A percentile compares a stretch with the other conserved stretches of the same genome.
phyloP scores from a whole-genome alignment of 1,140 invertebrate genomes.

The Acyrthosiphon pisum region DNA sequence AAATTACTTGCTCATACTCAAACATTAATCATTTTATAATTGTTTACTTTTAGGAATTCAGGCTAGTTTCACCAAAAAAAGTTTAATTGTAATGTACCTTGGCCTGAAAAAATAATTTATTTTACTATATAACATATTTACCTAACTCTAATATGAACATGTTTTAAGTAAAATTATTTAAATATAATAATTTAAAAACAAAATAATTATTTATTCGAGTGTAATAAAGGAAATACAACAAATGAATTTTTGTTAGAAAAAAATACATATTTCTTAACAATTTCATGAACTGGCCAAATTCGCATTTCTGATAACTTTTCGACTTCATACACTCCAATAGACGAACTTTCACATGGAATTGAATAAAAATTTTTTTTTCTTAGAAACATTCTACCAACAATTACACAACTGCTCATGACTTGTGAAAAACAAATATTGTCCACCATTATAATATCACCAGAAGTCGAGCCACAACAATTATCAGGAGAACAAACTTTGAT shows the following conservation, averaged over 20 bases:
- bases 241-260: neutral
- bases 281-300: neutral
- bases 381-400: conserved; percentile 10
- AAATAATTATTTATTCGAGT: neutral
- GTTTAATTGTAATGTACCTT: too few relatives aligned
- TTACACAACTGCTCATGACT: neutral
- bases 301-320: neutral
- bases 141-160: too few relatives aligned
- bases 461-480: neutral
- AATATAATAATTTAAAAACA: too few relatives aligned
- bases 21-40: too few relatives aligned
- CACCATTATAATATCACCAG: neutral
- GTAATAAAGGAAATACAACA: neutral
- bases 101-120: too few relatives aligned
- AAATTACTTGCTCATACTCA: too few relatives aligned
- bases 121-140: too few relatives aligned
- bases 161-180: too few relatives aligned
- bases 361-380: neutral
- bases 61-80: too few relatives aligned
- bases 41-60: too few relatives aligned
- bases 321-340: conserved; percentile 14
- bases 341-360: conserved; percentile 35
- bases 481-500: neutral
- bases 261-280: conserved; percentile 20
- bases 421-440: neutral